Conservation (phyloP, 1,140 invertebrate genomes). For the Leptestheria dahalacensis region DNA sequence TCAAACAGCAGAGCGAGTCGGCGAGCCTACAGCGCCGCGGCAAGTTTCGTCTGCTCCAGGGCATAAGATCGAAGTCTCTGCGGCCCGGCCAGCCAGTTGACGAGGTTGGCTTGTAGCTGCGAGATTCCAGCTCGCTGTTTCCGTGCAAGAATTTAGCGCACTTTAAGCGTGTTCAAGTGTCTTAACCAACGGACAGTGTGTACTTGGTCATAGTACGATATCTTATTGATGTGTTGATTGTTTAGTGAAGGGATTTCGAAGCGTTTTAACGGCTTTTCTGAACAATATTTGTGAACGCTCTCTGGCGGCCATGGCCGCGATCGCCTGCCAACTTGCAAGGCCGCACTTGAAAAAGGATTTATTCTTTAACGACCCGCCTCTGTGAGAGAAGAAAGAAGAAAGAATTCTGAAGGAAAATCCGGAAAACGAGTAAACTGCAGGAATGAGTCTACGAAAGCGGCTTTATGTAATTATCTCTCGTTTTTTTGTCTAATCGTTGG, state of each 20-base stretch:
- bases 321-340: not conserved
- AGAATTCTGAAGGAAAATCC: not conserved
- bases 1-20: no score
- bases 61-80: not conserved
- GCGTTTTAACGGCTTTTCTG: not conserved
- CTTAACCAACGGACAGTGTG: not conserved
- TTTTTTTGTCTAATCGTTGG: no score
- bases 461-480: not conserved
- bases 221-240: not conserved
- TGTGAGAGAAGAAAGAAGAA: not conserved
- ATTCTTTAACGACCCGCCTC: not conserved
- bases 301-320: not conserved
- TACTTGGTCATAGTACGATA: not conserved
- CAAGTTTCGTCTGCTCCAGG: not conserved
- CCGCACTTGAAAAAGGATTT: not conserved
- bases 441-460: not conserved
- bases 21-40: not conserved
- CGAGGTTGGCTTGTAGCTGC: not conserved
- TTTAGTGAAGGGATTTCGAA: not conserved
- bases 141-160: not conserved
- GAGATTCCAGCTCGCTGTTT: not conserved
- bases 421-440: not conserved
- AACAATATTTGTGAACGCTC: not conserved
- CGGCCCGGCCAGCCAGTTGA: not conserved
- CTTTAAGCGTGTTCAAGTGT: not conserved